phyloP scores from a whole-genome alignment of 1,140 invertebrate genomes.

The Uloborus diversus region DNA sequence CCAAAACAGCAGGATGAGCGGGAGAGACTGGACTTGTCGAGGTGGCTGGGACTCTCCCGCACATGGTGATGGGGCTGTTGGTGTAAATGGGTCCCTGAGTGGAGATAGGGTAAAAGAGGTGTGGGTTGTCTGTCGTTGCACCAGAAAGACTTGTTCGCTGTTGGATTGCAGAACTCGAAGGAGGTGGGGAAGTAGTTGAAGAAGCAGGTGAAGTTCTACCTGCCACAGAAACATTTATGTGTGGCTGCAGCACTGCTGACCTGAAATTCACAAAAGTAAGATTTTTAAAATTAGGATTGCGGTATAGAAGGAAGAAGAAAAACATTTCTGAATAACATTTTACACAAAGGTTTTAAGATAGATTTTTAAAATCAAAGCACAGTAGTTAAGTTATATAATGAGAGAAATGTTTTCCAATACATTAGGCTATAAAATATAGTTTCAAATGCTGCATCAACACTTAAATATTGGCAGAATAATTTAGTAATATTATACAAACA shows the following conservation, averaged over 20 bases:
- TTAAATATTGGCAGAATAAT: no score
- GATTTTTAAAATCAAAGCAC: no score
- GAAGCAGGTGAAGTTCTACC: conserved; percentile 23
- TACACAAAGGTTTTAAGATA: no score
- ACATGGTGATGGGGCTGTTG: conserved; percentile 42
- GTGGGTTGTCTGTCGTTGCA: conserved; percentile 31
- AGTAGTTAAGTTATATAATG: no score
- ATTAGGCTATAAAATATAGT: no score
- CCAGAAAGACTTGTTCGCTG: conserved; percentile 32
- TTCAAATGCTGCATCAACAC: no score
- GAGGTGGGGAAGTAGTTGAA: conserved; percentile 29
- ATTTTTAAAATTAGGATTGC: no score
- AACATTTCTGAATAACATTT: no score
- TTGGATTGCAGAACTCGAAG: neutral
- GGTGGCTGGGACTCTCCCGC: conserved; percentile 33
- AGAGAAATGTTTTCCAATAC: no score
- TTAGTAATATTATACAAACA: no score
- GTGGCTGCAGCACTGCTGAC: conserved; percentile 43
- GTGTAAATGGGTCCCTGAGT: conserved; percentile 43
- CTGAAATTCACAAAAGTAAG: no score
- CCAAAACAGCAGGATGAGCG: conserved; percentile 41
- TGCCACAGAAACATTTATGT: conserved; percentile 41
- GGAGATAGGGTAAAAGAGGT: conserved; percentile 42
- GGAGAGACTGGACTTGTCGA: conserved; percentile 46
- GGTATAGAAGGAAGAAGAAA: no score